Base-by-base conservation (phyloP, 1,140 invertebrate species). In the Diorhabda carinulata region DNA sequence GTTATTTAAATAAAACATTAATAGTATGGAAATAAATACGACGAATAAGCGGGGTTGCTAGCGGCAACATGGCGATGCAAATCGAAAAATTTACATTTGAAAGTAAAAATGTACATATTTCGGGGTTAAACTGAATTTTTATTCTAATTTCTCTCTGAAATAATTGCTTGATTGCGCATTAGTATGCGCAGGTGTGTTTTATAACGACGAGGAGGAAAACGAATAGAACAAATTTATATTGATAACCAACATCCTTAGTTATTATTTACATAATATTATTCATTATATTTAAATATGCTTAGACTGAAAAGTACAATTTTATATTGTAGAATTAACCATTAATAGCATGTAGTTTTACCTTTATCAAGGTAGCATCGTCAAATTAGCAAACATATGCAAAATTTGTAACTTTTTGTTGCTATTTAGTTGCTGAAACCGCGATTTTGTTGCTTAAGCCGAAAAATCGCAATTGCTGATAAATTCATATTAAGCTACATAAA, bases 261-360 rank as follows among this genome's bases (percentile, higher is more conserved):
- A 52, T 52, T 52, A 52, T 52, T 52, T 52, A n/a, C 47, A 52
- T 52, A 52, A 52, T n/a, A 52, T 52, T 52, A 52, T 52, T 52
- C 47, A 52, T n/a, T 2, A 8, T 52, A 52, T 52, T 52, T 52
- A 8, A 3, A 52, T 52, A 52, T 52, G 6, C 47, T 6, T 52
- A 8, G n/a, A 52, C 2, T 52, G n/a, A 52, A 52, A 52, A 52
- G n/a, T 52, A 52, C 25, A 25, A 25, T 25, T 25, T 25, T 25
- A 25, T 25, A 25, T 25, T 25, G 25, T 25, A 25, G 25, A 25
- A 25, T 25, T 25, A 25, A 25, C 25, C 25, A 25, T 25, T 25
- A 25, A 1, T 25, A 25, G 25, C 25, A 25, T 25, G 25, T 25
- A 25, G 25, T 25, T 25, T 25, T 25, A 25, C 0, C 25, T 25